These are phyloP conservation scores for Ormyrus pomaceus DNA, from an alignment of 2,888 invertebrate genomes.

Conservation along the genomic window DNA sequence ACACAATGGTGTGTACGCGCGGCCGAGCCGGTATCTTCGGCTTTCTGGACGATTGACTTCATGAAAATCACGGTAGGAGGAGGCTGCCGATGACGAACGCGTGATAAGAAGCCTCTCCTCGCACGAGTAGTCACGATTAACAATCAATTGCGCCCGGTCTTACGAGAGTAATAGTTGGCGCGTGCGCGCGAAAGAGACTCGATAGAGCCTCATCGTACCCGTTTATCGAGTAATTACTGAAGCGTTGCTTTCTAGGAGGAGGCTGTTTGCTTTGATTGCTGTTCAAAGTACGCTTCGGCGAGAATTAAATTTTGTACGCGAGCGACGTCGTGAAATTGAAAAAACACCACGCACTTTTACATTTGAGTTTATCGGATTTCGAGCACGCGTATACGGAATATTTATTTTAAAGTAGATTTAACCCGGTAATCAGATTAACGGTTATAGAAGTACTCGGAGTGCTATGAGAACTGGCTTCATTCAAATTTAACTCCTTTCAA, in stretches of 20 bases:
- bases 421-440: constrained; percentile 37
- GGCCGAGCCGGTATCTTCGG: constrained; percentile 53
- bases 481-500: constrained; percentile 31
- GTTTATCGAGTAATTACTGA: constrained; percentile 8
- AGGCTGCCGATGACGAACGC: constrained; percentile 55
- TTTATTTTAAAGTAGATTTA: constrained; percentile 42
- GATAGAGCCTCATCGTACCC: not conserved
- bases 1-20: not conserved
- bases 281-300: not conserved
- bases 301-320: not conserved
- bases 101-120: constrained; percentile 59
- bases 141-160: constrained; percentile 44
- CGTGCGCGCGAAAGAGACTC: not conserved
- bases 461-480: not conserved
- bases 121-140: constrained; percentile 58
- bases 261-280: no score
- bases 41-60: constrained; percentile 62
- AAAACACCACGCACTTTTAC: constrained; percentile 23
- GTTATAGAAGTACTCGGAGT: not conserved
- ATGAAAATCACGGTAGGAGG: constrained; percentile 58
- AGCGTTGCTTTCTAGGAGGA: no score
- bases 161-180: not conserved
- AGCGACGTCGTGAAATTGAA: constrained; percentile 15
- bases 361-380: constrained; percentile 35
- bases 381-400: constrained; percentile 24